Evolutionary conservation across 1,140 invertebrate genomes (phyloP).

Genomic region (Bicyclus anynana): DNA sequence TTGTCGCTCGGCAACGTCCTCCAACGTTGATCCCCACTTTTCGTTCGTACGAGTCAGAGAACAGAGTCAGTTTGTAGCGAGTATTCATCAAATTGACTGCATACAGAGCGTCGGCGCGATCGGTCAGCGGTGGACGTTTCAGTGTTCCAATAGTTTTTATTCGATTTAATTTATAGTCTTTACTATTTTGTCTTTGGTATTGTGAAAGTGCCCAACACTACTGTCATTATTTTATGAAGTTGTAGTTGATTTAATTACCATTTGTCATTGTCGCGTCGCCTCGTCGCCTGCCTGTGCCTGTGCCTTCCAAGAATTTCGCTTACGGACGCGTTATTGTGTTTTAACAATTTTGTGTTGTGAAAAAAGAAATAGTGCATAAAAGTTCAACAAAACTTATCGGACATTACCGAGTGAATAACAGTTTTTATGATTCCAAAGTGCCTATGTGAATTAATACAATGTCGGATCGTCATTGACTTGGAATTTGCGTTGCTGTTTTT

Average conservation of each 20-base stretch:
- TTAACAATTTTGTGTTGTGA: neutral
- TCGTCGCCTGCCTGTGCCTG: no score
- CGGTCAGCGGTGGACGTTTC: neutral
- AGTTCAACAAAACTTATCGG: neutral
- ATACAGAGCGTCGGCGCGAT: constrained; percentile 13
- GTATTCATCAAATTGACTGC: constrained; percentile 17
- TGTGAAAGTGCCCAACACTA: neutral
- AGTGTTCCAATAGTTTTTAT: neutral
- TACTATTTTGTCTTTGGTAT: neutral
- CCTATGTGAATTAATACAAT: neutral
- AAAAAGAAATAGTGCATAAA: neutral
- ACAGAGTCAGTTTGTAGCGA: constrained; percentile 13
- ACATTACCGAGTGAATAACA: neutral
- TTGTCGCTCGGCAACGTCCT: constrained; percentile 26
- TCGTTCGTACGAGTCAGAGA: no score
- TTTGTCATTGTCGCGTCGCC: no score
- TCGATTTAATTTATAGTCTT: neutral
- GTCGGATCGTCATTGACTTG: neutral
- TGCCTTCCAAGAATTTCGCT: no score
- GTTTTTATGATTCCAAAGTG: neutral
- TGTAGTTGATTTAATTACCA: no score
- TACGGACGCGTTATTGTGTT: neutral
- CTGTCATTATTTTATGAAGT: no score
- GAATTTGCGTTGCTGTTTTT: constrained; percentile 5
- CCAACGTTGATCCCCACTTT: constrained; percentile 32